These are phyloP conservation scores for Scylla paramamosain DNA, from an alignment of 1,140 invertebrate genomes.

Conservation along the genomic window DNA sequence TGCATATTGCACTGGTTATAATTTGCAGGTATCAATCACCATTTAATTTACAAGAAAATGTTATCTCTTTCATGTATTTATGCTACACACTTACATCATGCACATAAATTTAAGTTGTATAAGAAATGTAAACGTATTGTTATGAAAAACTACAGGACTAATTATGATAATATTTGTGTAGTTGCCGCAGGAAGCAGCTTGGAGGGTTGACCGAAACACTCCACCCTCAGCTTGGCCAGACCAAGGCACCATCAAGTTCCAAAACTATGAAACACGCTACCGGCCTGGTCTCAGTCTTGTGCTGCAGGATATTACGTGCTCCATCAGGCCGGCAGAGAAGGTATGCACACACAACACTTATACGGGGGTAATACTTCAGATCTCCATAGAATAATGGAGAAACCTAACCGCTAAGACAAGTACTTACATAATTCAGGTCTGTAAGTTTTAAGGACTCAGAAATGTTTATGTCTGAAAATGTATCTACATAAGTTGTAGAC, in stretches of 20 bases:
- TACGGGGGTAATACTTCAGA: neutral
- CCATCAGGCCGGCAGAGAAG: constrained; percentile 61
- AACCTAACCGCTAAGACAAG: too few species aligned
- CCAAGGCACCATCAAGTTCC: constrained; percentile 88
- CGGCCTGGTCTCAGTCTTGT: constrained; percentile 90
- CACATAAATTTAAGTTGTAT: too few species aligned
- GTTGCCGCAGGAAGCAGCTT: constrained; percentile 84
- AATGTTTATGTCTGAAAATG: neutral
- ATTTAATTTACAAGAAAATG: too few species aligned
- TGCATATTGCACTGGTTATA: too few species aligned
- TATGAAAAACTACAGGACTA: too few species aligned
- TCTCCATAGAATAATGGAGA: too few species aligned
- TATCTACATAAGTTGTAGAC: too few species aligned
- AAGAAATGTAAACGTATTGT: too few species aligned
- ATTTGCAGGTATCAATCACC: too few species aligned
- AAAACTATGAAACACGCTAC: constrained; percentile 90
- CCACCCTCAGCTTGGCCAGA: constrained; percentile 85
- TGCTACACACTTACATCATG: too few species aligned
- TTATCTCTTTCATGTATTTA: too few species aligned
- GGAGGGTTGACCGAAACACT: constrained; percentile 83
- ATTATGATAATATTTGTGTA: neutral
- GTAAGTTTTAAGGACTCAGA: neutral
- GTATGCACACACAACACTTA: neutral
- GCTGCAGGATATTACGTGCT: constrained; percentile 84
- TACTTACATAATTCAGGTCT: too few species aligned